Percentiles rank a stretch among this genome's conserved stretches.
These are phyloP conservation scores for Acrocephalus arundinaceus DNA, from an alignment of 2,113 vertebrate species.

Conservation along the genomic window DNA sequence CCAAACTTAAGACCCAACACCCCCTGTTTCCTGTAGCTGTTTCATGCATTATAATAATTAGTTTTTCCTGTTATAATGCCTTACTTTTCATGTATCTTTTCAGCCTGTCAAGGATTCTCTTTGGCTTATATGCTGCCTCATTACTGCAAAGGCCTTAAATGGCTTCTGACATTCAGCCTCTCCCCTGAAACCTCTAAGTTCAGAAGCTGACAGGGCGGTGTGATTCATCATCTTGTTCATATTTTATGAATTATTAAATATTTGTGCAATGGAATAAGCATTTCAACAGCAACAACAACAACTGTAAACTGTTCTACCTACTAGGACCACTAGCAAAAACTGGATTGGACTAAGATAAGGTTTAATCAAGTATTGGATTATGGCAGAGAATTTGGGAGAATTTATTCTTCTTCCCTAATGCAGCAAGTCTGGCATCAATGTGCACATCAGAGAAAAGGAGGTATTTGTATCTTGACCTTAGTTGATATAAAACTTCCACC, in stretches of 20 bases:
- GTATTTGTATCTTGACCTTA: background rate
- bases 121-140: background rate
- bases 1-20: background rate
- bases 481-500: background rate
- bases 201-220: background rate
- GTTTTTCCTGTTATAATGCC: too few relatives aligned
- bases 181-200: background rate
- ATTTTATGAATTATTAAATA: conserved; percentile 8
- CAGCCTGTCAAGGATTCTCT: background rate
- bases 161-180: background rate
- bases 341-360: background rate
- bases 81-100: background rate
- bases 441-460: background rate
- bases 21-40: background rate
- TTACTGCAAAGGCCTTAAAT: background rate
- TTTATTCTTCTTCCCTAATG: background rate
- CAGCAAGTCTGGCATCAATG: background rate
- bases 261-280: background rate
- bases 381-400: background rate
- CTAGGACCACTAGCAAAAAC: background rate
- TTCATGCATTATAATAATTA: background rate
- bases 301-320: background rate
- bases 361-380: background rate
- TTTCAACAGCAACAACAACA: background rate
- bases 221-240: background rate